Evolutionary conservation across 2,888 invertebrate species (phyloP).

Genomic region (Oscheius sp.): DNA sequence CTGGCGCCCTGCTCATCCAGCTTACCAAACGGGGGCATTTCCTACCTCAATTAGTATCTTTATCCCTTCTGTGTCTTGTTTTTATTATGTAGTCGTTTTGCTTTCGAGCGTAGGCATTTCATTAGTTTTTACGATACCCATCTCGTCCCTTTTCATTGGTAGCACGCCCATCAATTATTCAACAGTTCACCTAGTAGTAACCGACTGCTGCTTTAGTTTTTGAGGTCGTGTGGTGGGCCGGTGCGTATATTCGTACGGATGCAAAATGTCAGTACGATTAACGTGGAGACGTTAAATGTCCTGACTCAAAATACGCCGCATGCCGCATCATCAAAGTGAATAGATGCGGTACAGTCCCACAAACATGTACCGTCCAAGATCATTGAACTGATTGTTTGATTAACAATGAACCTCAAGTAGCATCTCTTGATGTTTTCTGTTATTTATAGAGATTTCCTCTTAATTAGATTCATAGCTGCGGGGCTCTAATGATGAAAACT

Average conservation of each 20-base stretch:
- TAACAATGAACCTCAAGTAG: conserved; percentile 9
- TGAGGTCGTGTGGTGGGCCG: conserved; percentile 1
- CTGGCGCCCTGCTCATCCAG: conserved; percentile 26
- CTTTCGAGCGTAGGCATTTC: conserved; percentile 20
- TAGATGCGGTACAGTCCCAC: background rate
- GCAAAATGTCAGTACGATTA: conserved; percentile 31
- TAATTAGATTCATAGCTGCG: background rate
- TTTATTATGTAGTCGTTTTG: background rate
- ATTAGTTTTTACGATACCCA: conserved; percentile 30
- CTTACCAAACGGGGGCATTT: conserved; percentile 28
- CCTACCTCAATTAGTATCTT: conserved; percentile 7
- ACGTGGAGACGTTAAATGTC: conserved; percentile 21
- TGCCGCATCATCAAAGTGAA: conserved; percentile 9
- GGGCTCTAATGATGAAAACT: background rate
- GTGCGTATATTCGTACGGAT: conserved; percentile 24
- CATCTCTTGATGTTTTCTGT: background rate
- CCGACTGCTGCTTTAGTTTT: background rate
- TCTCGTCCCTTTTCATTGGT: conserved; percentile 12
- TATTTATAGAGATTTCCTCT: background rate
- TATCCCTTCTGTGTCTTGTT: too few relatives aligned
- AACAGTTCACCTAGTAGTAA: conserved; percentile 18
- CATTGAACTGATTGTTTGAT: conserved; percentile 7
- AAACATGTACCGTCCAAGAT: background rate
- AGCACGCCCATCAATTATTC: conserved; percentile 17
- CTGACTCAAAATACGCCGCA: conserved; percentile 20